Conservation (phyloP, 2,888 invertebrate species). For the Phoenoteleia sp. region DNA sequence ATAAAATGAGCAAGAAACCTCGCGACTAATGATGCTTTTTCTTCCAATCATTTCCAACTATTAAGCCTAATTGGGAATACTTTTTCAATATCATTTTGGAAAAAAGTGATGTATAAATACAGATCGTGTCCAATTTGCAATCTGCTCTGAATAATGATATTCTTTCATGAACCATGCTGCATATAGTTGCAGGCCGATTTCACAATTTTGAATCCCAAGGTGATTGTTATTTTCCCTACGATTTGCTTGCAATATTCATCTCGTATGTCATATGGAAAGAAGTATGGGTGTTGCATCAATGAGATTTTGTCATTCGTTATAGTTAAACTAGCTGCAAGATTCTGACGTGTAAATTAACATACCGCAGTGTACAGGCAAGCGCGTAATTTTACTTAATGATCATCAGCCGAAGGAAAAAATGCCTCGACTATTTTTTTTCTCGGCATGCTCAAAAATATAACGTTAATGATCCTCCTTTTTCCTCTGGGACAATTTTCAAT, state of each 20-base stretch:
- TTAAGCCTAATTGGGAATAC: slow-evolving; percentile 64
- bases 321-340: slow-evolving; percentile 39
- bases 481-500: slow-evolving; percentile 2
- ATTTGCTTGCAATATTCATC: slow-evolving; percentile 54
- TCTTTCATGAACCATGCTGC: slow-evolving; percentile 27
- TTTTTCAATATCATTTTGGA: slow-evolving; percentile 65
- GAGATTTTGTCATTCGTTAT: slow-evolving; percentile 67
- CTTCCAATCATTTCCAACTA: slow-evolving; percentile 58
- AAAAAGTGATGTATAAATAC: slow-evolving; percentile 68
- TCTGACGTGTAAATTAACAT: slow-evolving; percentile 65
- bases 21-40: slow-evolving; percentile 67
- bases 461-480: slow-evolving; percentile 45
- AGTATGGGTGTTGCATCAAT: slow-evolving; percentile 68
- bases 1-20: slow-evolving; percentile 65
- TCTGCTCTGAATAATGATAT: slow-evolving; percentile 59
- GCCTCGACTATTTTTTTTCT: not conserved
- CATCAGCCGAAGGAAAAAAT: slow-evolving; percentile 42
- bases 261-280: slow-evolving; percentile 62
- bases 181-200: slow-evolving; percentile 42
- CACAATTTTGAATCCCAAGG: slow-evolving; percentile 68
- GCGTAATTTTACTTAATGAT: slow-evolving; percentile 62
- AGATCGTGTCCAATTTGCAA: slow-evolving; percentile 49
- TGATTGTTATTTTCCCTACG: slow-evolving; percentile 59
- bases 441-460: slow-evolving; percentile 45
- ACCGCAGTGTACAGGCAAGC: slow-evolving; percentile 25